Conservation (phyloP, 2,888 invertebrate genomes). For the Yponomeuta cagnagella region DNA sequence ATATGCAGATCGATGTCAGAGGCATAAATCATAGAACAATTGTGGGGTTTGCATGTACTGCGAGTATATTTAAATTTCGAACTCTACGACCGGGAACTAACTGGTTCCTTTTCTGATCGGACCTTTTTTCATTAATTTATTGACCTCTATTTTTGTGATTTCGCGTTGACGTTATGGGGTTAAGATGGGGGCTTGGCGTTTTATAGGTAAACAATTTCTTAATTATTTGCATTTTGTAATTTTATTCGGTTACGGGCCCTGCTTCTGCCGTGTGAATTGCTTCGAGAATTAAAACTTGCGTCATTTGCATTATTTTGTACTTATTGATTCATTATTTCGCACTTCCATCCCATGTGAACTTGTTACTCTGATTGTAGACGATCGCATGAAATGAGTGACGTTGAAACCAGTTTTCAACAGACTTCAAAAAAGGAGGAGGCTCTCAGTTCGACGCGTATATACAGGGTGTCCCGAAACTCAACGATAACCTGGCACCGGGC, state of each 20-base stretch:
- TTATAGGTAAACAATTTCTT: constrained; percentile 25
- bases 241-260: constrained; percentile 22
- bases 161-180: constrained; percentile 16
- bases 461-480: no score
- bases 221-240: constrained; percentile 63
- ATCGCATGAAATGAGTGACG: neutral
- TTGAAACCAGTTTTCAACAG: no score
- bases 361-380: neutral
- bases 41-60: constrained; percentile 35
- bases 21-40: constrained; percentile 73
- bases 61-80: constrained; percentile 23
- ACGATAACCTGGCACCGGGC: no score
- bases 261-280: constrained; percentile 17
- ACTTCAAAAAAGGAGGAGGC: no score
- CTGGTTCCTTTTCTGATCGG: constrained; percentile 40
- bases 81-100: constrained; percentile 40
- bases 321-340: neutral
- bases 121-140: constrained; percentile 60
- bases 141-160: constrained; percentile 41
- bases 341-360: neutral
- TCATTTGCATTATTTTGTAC: neutral
- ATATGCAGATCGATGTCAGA: constrained; percentile 61
- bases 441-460: no score
- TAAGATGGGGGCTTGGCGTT: constrained; percentile 13
- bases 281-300: neutral